phyloP scores from a whole-genome alignment of 2,113 vertebrate genomes.

The Halcyon senegalensis region DNA sequence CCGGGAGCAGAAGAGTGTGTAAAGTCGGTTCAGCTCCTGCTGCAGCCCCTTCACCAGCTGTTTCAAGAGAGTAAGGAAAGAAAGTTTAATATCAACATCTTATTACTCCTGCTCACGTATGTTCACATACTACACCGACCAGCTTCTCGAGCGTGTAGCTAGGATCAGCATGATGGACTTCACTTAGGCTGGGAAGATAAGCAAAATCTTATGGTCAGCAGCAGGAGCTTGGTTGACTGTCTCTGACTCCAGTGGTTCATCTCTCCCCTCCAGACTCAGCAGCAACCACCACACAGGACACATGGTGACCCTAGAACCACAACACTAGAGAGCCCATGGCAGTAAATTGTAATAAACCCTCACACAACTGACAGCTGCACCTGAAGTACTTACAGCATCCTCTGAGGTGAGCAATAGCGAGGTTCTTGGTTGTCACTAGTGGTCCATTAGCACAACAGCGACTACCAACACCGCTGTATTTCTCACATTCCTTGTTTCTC shows the following conservation, averaged over 20 bases:
- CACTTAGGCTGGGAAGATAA: background rate
- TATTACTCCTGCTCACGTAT: rapidly evolving
- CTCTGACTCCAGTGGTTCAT: background rate
- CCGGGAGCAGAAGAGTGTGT: constrained; percentile 95
- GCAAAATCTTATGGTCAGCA: background rate
- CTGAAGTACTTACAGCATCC: background rate
- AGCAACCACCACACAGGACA: background rate
- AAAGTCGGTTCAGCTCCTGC: constrained; percentile 93
- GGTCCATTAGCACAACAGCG: background rate
- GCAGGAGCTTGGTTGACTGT: background rate
- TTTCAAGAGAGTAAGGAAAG: background rate
- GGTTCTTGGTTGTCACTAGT: background rate
- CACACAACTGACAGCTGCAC: background rate
- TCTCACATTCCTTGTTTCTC: background rate
- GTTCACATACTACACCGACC: background rate
- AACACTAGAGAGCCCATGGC: background rate
- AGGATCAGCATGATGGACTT: background rate
- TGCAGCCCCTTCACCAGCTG: constrained; percentile 97
- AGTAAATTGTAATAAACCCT: background rate
- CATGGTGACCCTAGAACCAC: background rate
- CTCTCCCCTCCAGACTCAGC: background rate
- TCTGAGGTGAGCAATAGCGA: background rate
- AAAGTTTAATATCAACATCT: background rate
- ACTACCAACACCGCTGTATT: background rate
- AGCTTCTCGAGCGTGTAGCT: rapidly evolving